Conservation (phyloP, 2,888 invertebrate genomes). For the Didymodactylos carnosus region DNA sequence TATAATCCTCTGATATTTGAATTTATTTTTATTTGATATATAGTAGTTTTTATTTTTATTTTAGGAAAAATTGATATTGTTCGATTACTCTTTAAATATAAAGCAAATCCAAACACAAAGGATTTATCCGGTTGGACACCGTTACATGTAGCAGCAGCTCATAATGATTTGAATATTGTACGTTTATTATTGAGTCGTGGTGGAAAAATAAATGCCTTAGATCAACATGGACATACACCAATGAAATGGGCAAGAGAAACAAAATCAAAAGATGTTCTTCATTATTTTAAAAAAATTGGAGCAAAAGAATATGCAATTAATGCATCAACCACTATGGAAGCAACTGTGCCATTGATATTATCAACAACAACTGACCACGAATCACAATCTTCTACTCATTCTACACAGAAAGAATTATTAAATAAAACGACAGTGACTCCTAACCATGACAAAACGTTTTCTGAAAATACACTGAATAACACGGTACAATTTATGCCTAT, state of each 20-base stretch:
- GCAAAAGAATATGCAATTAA: constrained; percentile 10
- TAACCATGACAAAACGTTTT: too few species aligned
- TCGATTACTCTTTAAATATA: background rate
- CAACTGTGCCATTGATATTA: too few species aligned
- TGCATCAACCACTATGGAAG: too few species aligned
- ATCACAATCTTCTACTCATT: too few species aligned
- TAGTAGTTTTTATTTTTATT: too few species aligned
- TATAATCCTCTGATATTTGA: background rate
- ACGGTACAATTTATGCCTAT: too few species aligned
- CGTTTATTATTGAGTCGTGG: constrained; percentile 14
- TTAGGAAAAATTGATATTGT: constrained; percentile 11
- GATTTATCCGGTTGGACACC: constrained; percentile 37
- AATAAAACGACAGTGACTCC: too few species aligned
- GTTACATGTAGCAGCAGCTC: constrained; percentile 42
- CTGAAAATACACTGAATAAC: too few species aligned
- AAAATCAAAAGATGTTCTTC: background rate
- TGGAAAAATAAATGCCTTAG: constrained; percentile 5
- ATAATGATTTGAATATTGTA: constrained; percentile 26
- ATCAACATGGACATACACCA: constrained; percentile 20
- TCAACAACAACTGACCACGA: too few species aligned
- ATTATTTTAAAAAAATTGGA: constrained; percentile 2
- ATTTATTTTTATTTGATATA: background rate
- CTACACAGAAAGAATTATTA: too few species aligned
- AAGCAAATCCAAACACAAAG: background rate
- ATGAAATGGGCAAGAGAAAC: constrained; percentile 1